Evolutionary conservation across 2,888 invertebrate genomes (phyloP).

Genomic region (Polyommatus iphigenia): DNA sequence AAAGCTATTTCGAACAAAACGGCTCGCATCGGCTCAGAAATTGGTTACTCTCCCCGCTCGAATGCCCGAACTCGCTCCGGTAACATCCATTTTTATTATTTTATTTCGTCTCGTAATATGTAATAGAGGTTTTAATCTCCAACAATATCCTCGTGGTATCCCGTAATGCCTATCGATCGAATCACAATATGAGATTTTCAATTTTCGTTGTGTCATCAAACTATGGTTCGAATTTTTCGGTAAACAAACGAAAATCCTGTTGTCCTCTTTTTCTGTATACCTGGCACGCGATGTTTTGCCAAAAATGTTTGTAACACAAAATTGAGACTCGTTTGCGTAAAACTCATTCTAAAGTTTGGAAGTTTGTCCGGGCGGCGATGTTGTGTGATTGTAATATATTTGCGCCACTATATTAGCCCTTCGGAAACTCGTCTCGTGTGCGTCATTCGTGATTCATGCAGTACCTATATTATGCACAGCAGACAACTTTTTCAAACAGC

Average conservation of each 20-base stretch:
- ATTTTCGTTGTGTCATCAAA: constrained; percentile 16
- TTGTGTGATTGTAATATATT: not conserved
- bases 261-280: not conserved
- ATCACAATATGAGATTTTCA: constrained; percentile 33
- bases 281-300: not conserved
- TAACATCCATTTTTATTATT: constrained; percentile 76
- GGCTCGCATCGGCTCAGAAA: constrained; percentile 77
- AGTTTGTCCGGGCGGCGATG: constrained; percentile 2
- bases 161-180: constrained; percentile 40
- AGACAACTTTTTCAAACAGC: not conserved
- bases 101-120: constrained; percentile 62
- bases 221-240: constrained; percentile 31
- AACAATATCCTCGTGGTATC: constrained; percentile 44
- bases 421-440: not conserved
- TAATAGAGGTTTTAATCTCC: constrained; percentile 66
- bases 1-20: constrained; percentile 80
- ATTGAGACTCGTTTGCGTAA: constrained; percentile 20
- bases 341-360: constrained; percentile 23
- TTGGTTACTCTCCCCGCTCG: constrained; percentile 75
- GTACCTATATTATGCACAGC: not conserved
- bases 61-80: constrained; percentile 72
- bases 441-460: not conserved
- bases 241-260: constrained; percentile 3
- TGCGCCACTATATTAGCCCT: not conserved
- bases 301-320: constrained; percentile 19